These are phyloP conservation scores for Epirrhoe tristata DNA, from an alignment of 2,888 invertebrate species.

Conservation along the genomic window DNA sequence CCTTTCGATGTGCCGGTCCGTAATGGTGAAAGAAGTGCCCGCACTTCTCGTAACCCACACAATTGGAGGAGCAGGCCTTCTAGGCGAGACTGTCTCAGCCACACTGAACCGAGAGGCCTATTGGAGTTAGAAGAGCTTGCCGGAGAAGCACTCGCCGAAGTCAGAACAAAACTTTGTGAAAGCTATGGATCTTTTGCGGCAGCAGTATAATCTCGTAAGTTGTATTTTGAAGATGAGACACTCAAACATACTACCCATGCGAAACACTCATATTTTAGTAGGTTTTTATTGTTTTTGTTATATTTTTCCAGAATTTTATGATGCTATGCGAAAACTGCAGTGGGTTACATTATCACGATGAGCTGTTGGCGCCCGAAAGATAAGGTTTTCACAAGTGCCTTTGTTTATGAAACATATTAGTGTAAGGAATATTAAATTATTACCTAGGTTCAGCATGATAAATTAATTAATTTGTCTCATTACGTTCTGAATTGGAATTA, in stretches of 20 bases:
- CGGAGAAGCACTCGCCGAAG: conserved; percentile 53
- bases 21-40: conserved; percentile 38
- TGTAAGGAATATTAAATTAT: no score
- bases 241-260: background rate
- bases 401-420: no score
- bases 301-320: conserved; percentile 60
- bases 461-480: background rate
- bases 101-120: conserved; percentile 53
- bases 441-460: no score
- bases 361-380: conserved; percentile 67
- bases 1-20: conserved; percentile 46
- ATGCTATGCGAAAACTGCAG: conserved; percentile 62
- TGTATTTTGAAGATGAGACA: background rate
- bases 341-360: conserved; percentile 57
- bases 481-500: background rate
- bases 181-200: conserved; percentile 62
- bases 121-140: conserved; percentile 55
- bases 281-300: conserved; percentile 31
- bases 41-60: conserved; percentile 47
- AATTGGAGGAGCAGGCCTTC: conserved; percentile 54
- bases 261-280: background rate
- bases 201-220: conserved; percentile 63
- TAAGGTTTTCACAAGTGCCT: conserved; percentile 32
- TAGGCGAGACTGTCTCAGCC: conserved; percentile 41
- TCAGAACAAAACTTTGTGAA: conserved; percentile 47